These are phyloP conservation scores for Tachuris rubrigastra DNA, from an alignment of 2,113 vertebrate species.

Conservation along the genomic window DNA sequence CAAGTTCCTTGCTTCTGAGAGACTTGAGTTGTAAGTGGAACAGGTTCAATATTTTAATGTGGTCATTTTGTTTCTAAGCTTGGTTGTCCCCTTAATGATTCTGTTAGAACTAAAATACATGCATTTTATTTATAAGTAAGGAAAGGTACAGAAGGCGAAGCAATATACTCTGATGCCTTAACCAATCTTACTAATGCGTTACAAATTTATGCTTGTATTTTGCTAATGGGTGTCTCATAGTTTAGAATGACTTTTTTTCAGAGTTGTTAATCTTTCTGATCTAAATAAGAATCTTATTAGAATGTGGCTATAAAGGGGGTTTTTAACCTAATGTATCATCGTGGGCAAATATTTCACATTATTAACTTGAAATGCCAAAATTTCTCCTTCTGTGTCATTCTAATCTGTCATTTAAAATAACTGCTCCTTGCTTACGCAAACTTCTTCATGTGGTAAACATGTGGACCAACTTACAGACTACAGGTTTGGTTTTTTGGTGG, in stretches of 20 bases:
- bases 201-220: slow-evolving; percentile 21
- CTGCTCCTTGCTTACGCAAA: slow-evolving; percentile 5
- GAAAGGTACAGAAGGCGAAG: neutral
- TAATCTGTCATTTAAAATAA: slow-evolving; percentile 42
- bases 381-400: slow-evolving; percentile 33
- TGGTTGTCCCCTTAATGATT: neutral
- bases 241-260: slow-evolving; percentile 56
- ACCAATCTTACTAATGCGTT: neutral
- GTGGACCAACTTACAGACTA: neutral
- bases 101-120: neutral
- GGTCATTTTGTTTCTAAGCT: slow-evolving; percentile 1
- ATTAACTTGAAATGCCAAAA: slow-evolving; percentile 51
- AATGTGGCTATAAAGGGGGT: slow-evolving; percentile 41
- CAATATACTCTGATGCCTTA: neutral
- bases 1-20: neutral
- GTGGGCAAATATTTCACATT: slow-evolving; percentile 43
- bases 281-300: slow-evolving; percentile 62
- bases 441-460: neutral
- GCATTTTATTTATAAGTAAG: slow-evolving; percentile 13
- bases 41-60: neutral
- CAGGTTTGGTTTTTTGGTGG: neutral
- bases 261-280: slow-evolving; percentile 64
- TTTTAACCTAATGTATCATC: slow-evolving; percentile 52
- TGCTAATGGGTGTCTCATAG: slow-evolving; percentile 56
- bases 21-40: neutral